Percentiles rank a stretch among this genome's conserved stretches.
These are phyloP conservation scores for Physella acuta DNA, from an alignment of 1,140 invertebrate genomes.

Conservation along the genomic window DNA sequence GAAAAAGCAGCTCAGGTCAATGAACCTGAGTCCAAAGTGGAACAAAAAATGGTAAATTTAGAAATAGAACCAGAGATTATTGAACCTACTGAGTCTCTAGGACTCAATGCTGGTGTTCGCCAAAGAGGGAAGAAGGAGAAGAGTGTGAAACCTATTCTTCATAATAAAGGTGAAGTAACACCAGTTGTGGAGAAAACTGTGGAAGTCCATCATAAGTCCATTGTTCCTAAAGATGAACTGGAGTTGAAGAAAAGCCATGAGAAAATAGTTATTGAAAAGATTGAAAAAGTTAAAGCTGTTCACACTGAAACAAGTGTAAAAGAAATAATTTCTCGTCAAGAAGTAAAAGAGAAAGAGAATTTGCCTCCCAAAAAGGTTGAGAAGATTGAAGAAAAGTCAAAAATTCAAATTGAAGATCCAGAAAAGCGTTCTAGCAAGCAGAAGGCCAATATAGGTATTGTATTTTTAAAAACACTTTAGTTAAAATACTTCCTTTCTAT, in stretches of 20 bases:
- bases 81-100: constrained; percentile 34
- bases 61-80: constrained; percentile 56
- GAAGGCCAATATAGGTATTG: not conserved
- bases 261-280: constrained; percentile 10
- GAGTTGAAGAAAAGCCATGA: constrained; percentile 44
- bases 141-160: constrained; percentile 65
- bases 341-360: constrained; percentile 20
- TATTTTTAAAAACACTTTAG: no score
- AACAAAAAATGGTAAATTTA: constrained; percentile 53
- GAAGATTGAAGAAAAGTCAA: not conserved
- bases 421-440: constrained; percentile 6
- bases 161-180: constrained; percentile 68
- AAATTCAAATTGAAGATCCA: not conserved
- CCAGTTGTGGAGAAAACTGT: constrained; percentile 31
- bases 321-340: not conserved
- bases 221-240: constrained; percentile 50
- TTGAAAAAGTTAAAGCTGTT: constrained; percentile 19
- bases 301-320: not conserved
- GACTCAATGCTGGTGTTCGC: constrained; percentile 25
- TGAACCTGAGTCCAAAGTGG: constrained; percentile 35
- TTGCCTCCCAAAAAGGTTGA: constrained; percentile 13
- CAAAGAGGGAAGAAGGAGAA: constrained; percentile 38
- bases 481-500: no score
- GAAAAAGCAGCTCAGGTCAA: constrained; percentile 29
- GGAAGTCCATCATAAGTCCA: constrained; percentile 36